Percentiles rank a stretch among this genome's conserved stretches.
These are phyloP conservation scores for Spisula solida DNA, from an alignment of 2,888 invertebrate species.

Conservation along the genomic window DNA sequence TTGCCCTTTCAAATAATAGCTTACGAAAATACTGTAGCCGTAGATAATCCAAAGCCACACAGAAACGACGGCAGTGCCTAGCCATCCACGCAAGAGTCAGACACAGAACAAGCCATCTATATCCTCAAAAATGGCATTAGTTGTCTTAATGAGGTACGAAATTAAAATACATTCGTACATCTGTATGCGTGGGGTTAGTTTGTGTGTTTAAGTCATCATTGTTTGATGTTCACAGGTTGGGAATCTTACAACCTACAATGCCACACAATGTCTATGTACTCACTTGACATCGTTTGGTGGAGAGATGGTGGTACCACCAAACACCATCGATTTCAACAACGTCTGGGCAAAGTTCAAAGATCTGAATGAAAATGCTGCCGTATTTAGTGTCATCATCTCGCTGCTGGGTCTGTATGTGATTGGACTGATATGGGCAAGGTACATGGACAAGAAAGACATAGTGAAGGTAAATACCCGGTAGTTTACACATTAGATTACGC, in stretches of 20 bases:
- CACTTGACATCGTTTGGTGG: slow-evolving; percentile 87
- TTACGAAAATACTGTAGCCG: too few relatives aligned
- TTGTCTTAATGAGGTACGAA: too few relatives aligned
- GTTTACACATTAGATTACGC: too few relatives aligned
- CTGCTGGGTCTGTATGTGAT: slow-evolving; percentile 85
- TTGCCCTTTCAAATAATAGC: too few relatives aligned
- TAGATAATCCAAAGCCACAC: too few relatives aligned
- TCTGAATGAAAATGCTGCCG: slow-evolving; percentile 86
- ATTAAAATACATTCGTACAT: too few relatives aligned
- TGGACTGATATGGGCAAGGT: slow-evolving; percentile 84
- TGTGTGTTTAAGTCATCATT: too few relatives aligned
- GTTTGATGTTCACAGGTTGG: slow-evolving; percentile 81
- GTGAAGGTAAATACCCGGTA: slow-evolving; percentile 84
- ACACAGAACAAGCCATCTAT: too few relatives aligned
- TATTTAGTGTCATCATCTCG: slow-evolving; percentile 85
- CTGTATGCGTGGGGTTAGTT: too few relatives aligned
- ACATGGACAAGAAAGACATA: slow-evolving; percentile 86
- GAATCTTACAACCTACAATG: slow-evolving; percentile 80
- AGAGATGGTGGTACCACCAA: slow-evolving; percentile 86
- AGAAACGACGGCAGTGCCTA: too few relatives aligned
- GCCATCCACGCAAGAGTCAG: too few relatives aligned
- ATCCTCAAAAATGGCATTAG: too few relatives aligned
- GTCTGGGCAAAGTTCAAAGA: slow-evolving; percentile 87
- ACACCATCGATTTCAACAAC: slow-evolving; percentile 87
- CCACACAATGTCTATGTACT: slow-evolving; percentile 85